These are phyloP conservation scores for Nematolebias whitei DNA, from an alignment of 2,113 vertebrate species.

Conservation along the genomic window DNA sequence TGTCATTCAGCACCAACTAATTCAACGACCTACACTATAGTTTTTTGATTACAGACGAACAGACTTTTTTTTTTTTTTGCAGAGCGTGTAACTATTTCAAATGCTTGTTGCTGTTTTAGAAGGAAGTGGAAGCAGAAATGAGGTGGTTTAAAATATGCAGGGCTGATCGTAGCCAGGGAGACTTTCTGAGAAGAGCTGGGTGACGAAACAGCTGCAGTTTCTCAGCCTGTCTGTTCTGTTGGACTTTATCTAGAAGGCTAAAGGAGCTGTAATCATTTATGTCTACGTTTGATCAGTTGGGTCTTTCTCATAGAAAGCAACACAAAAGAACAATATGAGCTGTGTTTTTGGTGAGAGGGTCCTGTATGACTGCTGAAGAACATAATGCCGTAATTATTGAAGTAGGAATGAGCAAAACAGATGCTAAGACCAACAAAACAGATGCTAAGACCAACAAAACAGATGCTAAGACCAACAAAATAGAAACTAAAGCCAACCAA, in stretches of 20 bases:
- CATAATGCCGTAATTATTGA: too few species aligned
- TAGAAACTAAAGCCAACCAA: too few species aligned
- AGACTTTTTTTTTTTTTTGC: background rate
- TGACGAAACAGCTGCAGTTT: conserved; percentile 46
- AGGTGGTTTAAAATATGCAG: conserved; percentile 2
- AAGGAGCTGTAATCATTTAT: background rate
- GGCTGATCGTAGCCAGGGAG: too few species aligned
- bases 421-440: too few species aligned
- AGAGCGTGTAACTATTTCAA: too few species aligned
- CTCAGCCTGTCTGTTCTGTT: conserved; percentile 11
- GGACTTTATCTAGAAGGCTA: background rate
- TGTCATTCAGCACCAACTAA: conserved; percentile 37
- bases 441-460: too few species aligned
- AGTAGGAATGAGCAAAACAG: too few species aligned
- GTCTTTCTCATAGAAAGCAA: background rate
- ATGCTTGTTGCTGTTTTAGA: background rate
- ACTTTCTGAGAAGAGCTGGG: conserved; percentile 46
- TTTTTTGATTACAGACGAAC: background rate
- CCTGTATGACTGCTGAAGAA: too few species aligned
- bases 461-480: too few species aligned
- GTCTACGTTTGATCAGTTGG: background rate
- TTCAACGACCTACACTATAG: background rate
- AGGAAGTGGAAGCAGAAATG: background rate
- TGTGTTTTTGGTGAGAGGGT: too few species aligned
- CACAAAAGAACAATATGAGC: too few species aligned